Base-by-base conservation (phyloP, 2,888 invertebrate species). In the Hyppa rectilinea region DNA sequence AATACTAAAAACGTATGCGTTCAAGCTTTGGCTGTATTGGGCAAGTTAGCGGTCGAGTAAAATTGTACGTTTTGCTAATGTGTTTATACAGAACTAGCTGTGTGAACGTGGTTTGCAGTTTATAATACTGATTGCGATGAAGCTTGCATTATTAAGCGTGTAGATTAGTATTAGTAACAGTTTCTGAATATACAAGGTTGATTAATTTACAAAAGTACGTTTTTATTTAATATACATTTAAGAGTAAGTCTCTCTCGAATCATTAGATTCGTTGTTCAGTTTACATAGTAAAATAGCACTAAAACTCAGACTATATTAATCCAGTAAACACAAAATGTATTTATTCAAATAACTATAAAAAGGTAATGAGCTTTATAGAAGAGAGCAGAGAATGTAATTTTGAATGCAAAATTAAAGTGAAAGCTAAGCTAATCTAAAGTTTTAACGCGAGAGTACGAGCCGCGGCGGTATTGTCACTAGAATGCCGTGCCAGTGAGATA, bases 391-490 rank as follows among this genome's bases (percentile, higher is more conserved):
- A 60, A 50, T 34, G 47, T 59, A 43, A 74, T 55, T 61, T 58
- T 47, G 23, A 64, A 75, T 53, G 45, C 56, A 49, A 78, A 76
- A 66, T 70, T 26, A 43, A 71, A 71, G 43, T 63, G 29, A 20
- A 62, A 62, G 40, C 43, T n/a, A 38, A 62, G 45, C 20, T 65
- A 76, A 65, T 81, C 60, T 62, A 70, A 78, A 78, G 49, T 81
- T 81, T 62, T 40, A 71, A 62, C 23, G 50, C 34, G 61, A 62
- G 23, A 17, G n/a, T 56, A 36, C 53, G 53, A 29, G 45, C 12
- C 45, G 70, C 36, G 31, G 23, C 45, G 23, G 69, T 47, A 62
- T 31, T 69, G 55, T 53, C 52, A 34, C 60, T 63, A 63, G 75
- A 50, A 63, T 47, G 61, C 56, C 29, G 43, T 20, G 34, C 29